phyloP scores from a whole-genome alignment of 2,888 invertebrate genomes.

The Morpho achilles region DNA sequence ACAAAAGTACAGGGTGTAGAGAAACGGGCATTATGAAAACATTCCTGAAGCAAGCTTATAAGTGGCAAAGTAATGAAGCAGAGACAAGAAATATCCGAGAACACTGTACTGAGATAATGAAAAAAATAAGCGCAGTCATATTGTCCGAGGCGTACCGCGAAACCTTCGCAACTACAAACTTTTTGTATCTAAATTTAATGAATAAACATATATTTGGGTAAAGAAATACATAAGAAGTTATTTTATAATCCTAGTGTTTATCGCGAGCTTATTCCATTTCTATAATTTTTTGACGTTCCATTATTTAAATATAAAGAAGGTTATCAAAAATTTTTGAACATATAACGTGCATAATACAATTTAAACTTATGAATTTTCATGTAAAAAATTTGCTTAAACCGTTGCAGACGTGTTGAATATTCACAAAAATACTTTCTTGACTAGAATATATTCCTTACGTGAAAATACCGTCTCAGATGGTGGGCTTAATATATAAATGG shows the following conservation, averaged over 20 bases:
- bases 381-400: conserved; percentile 8
- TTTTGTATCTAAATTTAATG: no score
- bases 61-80: conserved; percentile 37
- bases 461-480: conserved; percentile 15
- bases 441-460: conserved; percentile 15
- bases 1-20: conserved; percentile 31
- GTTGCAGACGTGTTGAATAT: conserved; percentile 9
- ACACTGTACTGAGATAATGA: conserved; percentile 30
- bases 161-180: conserved; percentile 16
- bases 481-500: conserved; percentile 14
- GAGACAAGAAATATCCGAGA: conserved; percentile 30
- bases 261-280: not conserved
- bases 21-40: conserved; percentile 40
- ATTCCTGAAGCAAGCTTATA: conserved; percentile 38
- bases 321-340: no score
- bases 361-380: not conserved
- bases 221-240: conserved; percentile 18
- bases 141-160: conserved; percentile 19
- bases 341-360: no score
- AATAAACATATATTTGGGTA: no score
- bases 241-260: conserved; percentile 4
- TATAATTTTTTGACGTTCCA: not conserved
- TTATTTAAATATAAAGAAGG: no score
- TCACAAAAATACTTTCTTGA: conserved; percentile 11
- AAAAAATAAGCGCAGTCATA: conserved; percentile 25